These are phyloP conservation scores for Archocentrus centrarchus DNA, from an alignment of 2,113 vertebrate genomes.

Conservation along the genomic window DNA sequence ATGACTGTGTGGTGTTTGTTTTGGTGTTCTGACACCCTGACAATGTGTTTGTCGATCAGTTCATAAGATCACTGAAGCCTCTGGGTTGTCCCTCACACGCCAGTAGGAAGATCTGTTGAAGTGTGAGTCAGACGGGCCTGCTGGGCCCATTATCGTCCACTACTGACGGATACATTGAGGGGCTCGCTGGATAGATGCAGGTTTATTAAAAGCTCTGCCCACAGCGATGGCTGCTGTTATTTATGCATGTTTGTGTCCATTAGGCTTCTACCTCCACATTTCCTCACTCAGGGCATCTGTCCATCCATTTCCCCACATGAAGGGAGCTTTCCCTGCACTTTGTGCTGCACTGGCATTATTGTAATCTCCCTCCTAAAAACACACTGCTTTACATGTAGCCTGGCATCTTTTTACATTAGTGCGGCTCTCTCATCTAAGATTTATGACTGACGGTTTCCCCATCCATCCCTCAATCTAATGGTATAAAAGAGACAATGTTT, in stretches of 20 bases:
- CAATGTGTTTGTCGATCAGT: constrained; percentile 70
- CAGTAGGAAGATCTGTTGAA: constrained; percentile 64
- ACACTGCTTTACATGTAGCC: constrained; percentile 91
- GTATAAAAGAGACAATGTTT: constrained; percentile 96
- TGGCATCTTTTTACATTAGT: constrained; percentile 95
- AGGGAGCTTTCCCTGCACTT: constrained; percentile 82
- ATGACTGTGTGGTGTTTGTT: constrained; percentile 65
- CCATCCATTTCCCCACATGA: constrained; percentile 79
- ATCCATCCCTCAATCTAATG: constrained; percentile 89
- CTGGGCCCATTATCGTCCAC: constrained; percentile 77
- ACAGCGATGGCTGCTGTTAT: constrained; percentile 82
- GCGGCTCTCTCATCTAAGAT: constrained; percentile 90
- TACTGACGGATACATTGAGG: constrained; percentile 75
- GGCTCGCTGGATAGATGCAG: constrained; percentile 61
- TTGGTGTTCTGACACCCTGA: constrained; percentile 61
- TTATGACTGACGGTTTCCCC: constrained; percentile 90
- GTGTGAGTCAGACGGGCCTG: constrained; percentile 74
- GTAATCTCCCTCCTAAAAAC: constrained; percentile 87
- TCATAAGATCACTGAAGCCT: constrained; percentile 64
- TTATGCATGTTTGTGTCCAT: constrained; percentile 98
- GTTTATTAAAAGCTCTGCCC: constrained; percentile 84
- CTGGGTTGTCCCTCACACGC: constrained; percentile 55
- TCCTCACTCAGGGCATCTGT: constrained; percentile 87
- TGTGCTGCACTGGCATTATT: constrained; percentile 88
- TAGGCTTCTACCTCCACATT: constrained; percentile 93